Percentiles rank a stretch among this genome's conserved stretches.
Conservation (phyloP, 2,113 vertebrate genomes). For the Phainopepla nitens region DNA sequence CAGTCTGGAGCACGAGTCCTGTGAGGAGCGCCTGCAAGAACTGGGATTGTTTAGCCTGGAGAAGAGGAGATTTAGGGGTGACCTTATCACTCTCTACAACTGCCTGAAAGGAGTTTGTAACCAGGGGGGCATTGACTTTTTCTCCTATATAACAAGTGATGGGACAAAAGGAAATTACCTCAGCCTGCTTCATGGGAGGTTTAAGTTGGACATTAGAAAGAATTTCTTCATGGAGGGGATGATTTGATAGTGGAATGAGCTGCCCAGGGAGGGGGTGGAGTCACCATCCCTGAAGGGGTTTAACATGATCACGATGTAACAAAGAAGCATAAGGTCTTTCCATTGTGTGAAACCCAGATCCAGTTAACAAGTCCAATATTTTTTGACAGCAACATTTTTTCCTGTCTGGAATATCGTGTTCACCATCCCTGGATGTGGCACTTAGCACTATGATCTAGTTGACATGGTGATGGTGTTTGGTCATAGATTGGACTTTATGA, state of each 20-base stretch:
- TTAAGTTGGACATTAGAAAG: not conserved
- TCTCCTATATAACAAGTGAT: not conserved
- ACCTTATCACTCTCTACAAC: not conserved
- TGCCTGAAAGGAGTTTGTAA: not conserved
- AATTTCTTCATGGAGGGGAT: not conserved
- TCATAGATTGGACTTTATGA: not conserved
- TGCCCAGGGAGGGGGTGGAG: not conserved
- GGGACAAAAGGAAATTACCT: not conserved
- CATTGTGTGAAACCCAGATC: not conserved
- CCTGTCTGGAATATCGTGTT: not conserved
- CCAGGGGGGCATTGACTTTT: not conserved
- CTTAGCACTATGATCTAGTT: not conserved
- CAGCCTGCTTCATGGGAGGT: not conserved
- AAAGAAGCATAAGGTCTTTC: not conserved
- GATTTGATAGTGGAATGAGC: accelerated
- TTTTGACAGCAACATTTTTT: not conserved
- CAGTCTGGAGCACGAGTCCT: not conserved
- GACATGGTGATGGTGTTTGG: not conserved
- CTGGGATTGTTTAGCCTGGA: not conserved
- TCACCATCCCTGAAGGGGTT: not conserved
- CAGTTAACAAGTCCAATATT: not conserved
- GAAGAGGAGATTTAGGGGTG: too few species aligned
- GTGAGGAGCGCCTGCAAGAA: not conserved
- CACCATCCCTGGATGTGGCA: not conserved
- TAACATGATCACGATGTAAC: not conserved